Evolutionary conservation across 2,888 invertebrate species (phyloP).

Genomic region (Hyposoter dolosus): DNA sequence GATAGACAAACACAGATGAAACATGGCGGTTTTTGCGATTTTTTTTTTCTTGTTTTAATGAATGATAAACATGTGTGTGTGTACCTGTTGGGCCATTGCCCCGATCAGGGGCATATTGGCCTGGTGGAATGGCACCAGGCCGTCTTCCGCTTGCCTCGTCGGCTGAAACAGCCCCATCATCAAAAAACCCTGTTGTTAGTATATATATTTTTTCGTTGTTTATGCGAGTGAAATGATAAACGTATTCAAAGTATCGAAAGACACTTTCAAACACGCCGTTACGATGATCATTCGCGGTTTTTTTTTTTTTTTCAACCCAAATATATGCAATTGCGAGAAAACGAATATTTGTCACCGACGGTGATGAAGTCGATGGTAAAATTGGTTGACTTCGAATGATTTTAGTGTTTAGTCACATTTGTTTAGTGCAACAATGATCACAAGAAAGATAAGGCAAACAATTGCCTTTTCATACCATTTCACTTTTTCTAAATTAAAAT

Average conservation of each 20-base stretch:
- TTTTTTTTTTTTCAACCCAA: constrained; percentile 34
- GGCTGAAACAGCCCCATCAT: constrained; percentile 85
- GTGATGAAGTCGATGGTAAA: constrained; percentile 1
- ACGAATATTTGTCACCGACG: background rate
- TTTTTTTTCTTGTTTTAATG: constrained; percentile 57
- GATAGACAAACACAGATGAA: constrained; percentile 79
- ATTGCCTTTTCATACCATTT: background rate
- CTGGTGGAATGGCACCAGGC: constrained; percentile 86
- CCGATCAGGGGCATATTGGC: constrained; percentile 89
- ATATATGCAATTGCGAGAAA: constrained; percentile 11
- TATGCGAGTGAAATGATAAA: constrained; percentile 77
- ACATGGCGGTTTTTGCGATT: constrained; percentile 73
- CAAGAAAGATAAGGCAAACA: background rate
- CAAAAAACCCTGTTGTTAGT: constrained; percentile 81
- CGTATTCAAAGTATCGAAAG: constrained; percentile 74
- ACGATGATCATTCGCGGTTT: constrained; percentile 29
- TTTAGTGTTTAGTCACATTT: constrained; percentile 10
- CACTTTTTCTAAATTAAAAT: background rate
- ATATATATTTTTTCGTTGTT: constrained; percentile 64
- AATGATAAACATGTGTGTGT: constrained; percentile 75
- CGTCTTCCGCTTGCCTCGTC: constrained; percentile 87
- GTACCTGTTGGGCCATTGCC: constrained; percentile 85
- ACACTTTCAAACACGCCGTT: constrained; percentile 63
- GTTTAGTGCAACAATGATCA: constrained; percentile 17
- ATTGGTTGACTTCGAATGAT: constrained; percentile 16